These are phyloP conservation scores for Lasioglossum oenotherae DNA, from an alignment of 2,888 invertebrate genomes.

Conservation along the genomic window DNA sequence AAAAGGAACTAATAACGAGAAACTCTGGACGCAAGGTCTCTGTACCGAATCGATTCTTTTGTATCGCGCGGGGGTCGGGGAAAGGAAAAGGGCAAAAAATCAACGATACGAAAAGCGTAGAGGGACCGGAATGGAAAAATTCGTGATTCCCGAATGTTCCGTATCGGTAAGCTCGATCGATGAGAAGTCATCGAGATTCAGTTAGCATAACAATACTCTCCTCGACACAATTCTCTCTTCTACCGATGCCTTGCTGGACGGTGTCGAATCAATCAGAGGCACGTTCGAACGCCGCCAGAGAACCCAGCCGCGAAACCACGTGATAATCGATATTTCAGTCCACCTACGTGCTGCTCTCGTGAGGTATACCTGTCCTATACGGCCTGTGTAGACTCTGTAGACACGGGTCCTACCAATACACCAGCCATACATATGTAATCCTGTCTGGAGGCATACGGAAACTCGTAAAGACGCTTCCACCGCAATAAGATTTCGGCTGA, in stretches of 20 bases:
- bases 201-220: constrained; percentile 71
- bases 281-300: constrained; percentile 57
- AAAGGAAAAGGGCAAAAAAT: constrained; percentile 34
- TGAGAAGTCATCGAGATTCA: constrained; percentile 70
- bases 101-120: constrained; percentile 41
- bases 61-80: not conserved
- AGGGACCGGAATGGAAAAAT: constrained; percentile 63
- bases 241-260: constrained; percentile 44
- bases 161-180: constrained; percentile 67
- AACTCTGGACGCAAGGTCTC: constrained; percentile 19
- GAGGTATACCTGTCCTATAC: constrained; percentile 15
- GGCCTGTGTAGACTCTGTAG: not conserved
- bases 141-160: constrained; percentile 60
- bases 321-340: constrained; percentile 70
- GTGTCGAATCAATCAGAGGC: constrained; percentile 66
- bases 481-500: constrained; percentile 71
- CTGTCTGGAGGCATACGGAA: constrained; percentile 46
- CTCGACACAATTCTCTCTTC: constrained; percentile 56
- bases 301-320: constrained; percentile 63
- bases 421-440: constrained; percentile 42
- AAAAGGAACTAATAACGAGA: constrained; percentile 42
- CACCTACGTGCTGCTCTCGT: constrained; percentile 38
- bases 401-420: not conserved
- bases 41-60: constrained; percentile 50
- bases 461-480: constrained; percentile 71